phyloP scores from a whole-genome alignment of 2,113 vertebrate species.

The Andinoacara biseriatus region DNA sequence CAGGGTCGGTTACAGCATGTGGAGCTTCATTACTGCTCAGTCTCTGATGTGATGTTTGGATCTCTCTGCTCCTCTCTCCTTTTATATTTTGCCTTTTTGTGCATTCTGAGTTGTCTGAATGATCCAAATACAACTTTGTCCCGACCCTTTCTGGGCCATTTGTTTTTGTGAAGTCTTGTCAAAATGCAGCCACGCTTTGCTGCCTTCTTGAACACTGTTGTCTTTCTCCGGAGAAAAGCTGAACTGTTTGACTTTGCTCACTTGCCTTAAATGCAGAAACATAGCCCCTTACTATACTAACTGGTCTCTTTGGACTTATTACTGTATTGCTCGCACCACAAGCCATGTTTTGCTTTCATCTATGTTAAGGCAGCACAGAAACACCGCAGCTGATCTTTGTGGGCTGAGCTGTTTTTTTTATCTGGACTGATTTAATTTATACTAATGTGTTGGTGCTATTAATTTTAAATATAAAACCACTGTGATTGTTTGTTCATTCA shows the following conservation, averaged over 20 bases:
- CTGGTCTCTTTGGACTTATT: not conserved
- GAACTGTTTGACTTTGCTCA: constrained; percentile 24
- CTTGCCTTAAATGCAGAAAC: not conserved
- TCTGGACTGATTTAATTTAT: not conserved
- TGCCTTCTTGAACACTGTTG: constrained; percentile 12
- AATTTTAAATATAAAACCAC: not conserved
- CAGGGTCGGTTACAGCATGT: not conserved
- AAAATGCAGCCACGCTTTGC: constrained; percentile 33
- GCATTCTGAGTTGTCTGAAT: not conserved
- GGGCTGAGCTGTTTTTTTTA: not conserved
- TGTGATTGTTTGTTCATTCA: not conserved
- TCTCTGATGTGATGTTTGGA: not conserved
- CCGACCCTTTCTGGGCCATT: constrained; percentile 36
- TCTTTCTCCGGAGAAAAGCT: constrained; percentile 20
- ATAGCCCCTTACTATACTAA: not conserved
- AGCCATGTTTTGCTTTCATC: not conserved
- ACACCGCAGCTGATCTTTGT: not conserved
- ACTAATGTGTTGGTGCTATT: not conserved
- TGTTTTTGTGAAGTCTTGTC: constrained; percentile 50
- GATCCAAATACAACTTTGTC: constrained; percentile 18
- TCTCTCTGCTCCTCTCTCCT: not conserved
- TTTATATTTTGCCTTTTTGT: constrained; percentile 16
- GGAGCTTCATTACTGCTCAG: not conserved
- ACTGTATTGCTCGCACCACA: not conserved
- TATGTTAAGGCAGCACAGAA: not conserved